Evolutionary conservation across 2,113 vertebrate genomes (phyloP), one percentile per base, ranked within the genome.

Genomic region (Cyanocitta stelleri): DNA sequence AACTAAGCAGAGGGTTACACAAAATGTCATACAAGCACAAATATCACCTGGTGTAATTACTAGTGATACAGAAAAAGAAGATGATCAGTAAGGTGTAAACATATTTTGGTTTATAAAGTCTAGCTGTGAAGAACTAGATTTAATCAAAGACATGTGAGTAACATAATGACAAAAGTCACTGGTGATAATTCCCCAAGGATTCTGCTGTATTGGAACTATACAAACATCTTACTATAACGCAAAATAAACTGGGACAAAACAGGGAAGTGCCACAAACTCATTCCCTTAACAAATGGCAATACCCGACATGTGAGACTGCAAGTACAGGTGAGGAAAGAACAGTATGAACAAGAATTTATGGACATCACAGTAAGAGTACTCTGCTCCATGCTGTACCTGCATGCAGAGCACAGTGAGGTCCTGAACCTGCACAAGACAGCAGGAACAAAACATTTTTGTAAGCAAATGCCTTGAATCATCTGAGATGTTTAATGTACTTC

Each of bases 401-500:
- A 46, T 1, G 2, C 33, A n/a, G 80, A 89, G 23, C 22, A 71
- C 37, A 56, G 20, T 12, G 13, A 35, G 27, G 54, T 73, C 43
- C 77, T 62, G 26, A 91, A 87, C 23, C 23, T n/a, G 63, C 46
- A 48, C 78, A 0, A 82, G 37, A 64, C 30, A 74, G 68, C 11
- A 52, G 32, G 49, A 84, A 78, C n/a, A 79, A 89, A 82, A 61
- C 7, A 41, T n/a, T 81, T 80, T 41, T 46, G 14, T 35, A 80
- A 91, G 63, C 43, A 85, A 89, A 78, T 9, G 27, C 67, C 22
- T 55, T 81, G 62, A 82, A 91, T 85, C 58, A 89, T 23, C 14
- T 2, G 32, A 93, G 27, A 58, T 56, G 39, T 89, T 88, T 51
- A 13, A 19, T 52, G 82, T 77, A 90, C n/a, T 73, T 91, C 39